A percentile compares a stretch with the other conserved stretches of the same genome.
Conservation (phyloP, 2,113 vertebrate genomes). For the Leucoraja erinaceus region DNA sequence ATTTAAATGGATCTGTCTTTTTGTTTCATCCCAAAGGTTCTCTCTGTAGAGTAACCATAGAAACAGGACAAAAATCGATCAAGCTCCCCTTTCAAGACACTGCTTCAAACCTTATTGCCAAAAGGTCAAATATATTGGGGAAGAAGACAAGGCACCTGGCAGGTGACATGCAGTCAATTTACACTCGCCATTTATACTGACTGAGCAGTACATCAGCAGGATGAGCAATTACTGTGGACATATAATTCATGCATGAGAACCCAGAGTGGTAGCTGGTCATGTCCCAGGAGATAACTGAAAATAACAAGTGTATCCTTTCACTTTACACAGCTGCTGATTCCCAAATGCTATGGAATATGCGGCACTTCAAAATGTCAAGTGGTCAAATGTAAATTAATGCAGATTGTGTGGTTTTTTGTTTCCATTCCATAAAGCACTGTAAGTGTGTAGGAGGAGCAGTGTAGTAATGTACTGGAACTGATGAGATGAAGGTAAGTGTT, state of each 20-base stretch:
- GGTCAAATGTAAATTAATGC: conserved; percentile 19
- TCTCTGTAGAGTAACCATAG: conserved; percentile 48
- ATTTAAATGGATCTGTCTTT: conserved; percentile 19
- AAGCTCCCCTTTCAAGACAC: conserved; percentile 45
- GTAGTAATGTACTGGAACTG: conserved; percentile 14
- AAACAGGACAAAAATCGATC: conserved; percentile 50
- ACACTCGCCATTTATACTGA: conserved; percentile 1
- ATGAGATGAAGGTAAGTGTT: conserved; percentile 1
- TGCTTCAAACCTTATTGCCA: conserved; percentile 43
- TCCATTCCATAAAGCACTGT: neutral
- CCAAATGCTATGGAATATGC: conserved; percentile 23
- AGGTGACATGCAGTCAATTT: conserved; percentile 42
- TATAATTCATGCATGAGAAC: conserved; percentile 39
- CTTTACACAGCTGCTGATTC: conserved; percentile 25
- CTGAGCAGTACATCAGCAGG: conserved; percentile 28
- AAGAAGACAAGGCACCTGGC: conserved; percentile 44
- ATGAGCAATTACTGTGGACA: conserved; percentile 37
- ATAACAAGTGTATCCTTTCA: conserved; percentile 30
- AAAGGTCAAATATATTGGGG: conserved; percentile 50
- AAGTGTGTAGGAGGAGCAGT: neutral
- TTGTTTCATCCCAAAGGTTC: neutral
- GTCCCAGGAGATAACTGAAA: conserved; percentile 35
- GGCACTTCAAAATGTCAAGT: conserved; percentile 34
- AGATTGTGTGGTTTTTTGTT: neutral
- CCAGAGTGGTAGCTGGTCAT: neutral